Conservation (phyloP, 1,140 invertebrate species). For the Meloidogyne exigua region DNA sequence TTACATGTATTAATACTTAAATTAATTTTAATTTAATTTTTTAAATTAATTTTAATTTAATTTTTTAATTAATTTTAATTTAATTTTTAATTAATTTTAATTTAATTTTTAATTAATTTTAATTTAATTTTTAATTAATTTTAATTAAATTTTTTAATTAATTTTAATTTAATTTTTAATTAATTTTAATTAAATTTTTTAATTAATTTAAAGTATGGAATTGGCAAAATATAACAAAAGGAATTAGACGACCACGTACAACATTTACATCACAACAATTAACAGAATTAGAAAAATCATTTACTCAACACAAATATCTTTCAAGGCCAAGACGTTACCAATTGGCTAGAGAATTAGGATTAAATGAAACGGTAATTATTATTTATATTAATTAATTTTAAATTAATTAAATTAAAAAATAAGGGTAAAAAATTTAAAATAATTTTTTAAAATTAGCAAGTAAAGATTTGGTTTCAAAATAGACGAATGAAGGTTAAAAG, state of each 20-base stretch:
- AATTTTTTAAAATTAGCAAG: background rate
- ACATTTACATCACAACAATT: slow-evolving; percentile 97
- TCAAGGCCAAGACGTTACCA: slow-evolving; percentile 96
- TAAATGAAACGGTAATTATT: slow-evolving; percentile 89
- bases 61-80: slow-evolving; percentile 23
- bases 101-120: slow-evolving; percentile 2
- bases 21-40: too few species aligned
- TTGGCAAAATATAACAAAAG: slow-evolving; percentile 72
- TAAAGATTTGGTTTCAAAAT: slow-evolving; percentile 1
- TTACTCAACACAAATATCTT: slow-evolving; percentile 96
- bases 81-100: slow-evolving; percentile 24
- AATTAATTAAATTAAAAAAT: background rate
- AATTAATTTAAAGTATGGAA: slow-evolving; percentile 49
- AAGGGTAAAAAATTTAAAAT: background rate
- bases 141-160: slow-evolving; percentile 38
- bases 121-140: slow-evolving; percentile 18
- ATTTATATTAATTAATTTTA: background rate
- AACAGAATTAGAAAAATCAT: slow-evolving; percentile 94
- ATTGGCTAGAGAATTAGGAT: slow-evolving; percentile 92
- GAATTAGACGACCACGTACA: slow-evolving; percentile 84
- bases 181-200: slow-evolving; percentile 26
- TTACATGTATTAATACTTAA: background rate
- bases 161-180: slow-evolving; percentile 21
- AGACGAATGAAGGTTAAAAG: background rate
- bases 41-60: too few species aligned